Base-by-base conservation (phyloP, 2,113 vertebrate species). In the Dolichotis patagonum region DNA sequence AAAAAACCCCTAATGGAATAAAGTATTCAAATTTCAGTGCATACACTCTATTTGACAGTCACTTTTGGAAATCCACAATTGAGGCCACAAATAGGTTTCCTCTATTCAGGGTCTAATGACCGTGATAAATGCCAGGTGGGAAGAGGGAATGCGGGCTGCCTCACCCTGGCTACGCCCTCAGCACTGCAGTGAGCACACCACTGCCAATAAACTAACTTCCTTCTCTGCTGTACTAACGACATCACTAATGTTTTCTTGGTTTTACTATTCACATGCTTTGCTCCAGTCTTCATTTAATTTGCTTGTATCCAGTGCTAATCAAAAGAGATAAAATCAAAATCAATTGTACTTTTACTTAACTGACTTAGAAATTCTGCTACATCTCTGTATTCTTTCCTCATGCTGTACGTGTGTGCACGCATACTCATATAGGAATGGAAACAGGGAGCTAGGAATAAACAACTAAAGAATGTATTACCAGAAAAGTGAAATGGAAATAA, bases 181-280 rank as follows among this genome's bases (percentile, higher is more conserved):
- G 22, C 22, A 43, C 9, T 49, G 43, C 38, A 84, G 35, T 35
- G 56, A 67, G 62, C 56, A 22, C 26, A 6, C 46, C 77, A 63
- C 19, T 85, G 16, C n/a, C 56, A 95, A 83, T 78, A 56, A 80
- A 82, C 67, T 91, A 85, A 92, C 83, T 62, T 85, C 14, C 65
- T 46, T 46, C 26, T 30, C 0, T 38, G 52, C 26, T 87, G 83
- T 63, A 71, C 67, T 77, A 62, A 82, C 81, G 90, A 43, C 41
- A 63, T 63, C 13, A 54, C 6, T 56, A 5, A 10, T 80, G 58
- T 85, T 62, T 54, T n/a, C 22, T 54, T 5, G 0, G 8, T 43
- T 80, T 62, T 63, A 65, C 10, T 73, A 58, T 80, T 93, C n/a
- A 60, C 19, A 52, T 7, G 43, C 35, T 65, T 85, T 7, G 12